A percentile compares a stretch with the other conserved stretches of the same genome.
These are phyloP conservation scores for Paedocypris micromegethes DNA, from an alignment of 2,797 vertebrate genomes.

Conservation along the genomic window DNA sequence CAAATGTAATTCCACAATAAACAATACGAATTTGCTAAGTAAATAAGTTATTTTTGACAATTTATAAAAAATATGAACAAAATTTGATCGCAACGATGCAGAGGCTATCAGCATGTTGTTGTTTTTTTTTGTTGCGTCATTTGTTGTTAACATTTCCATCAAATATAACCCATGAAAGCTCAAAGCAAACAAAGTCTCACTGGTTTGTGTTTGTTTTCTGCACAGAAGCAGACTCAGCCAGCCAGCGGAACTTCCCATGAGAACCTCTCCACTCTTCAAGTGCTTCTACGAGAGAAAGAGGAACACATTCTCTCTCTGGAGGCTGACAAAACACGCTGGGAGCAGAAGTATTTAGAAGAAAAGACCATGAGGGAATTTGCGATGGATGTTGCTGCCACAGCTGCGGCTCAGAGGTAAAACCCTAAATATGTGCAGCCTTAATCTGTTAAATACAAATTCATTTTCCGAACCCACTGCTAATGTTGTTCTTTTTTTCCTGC, in stretches of 20 bases:
- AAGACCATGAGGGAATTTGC: slow-evolving; percentile 97
- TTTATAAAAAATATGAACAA: no score
- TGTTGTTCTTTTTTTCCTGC: neutral
- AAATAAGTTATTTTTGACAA: no score
- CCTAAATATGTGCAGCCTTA: neutral
- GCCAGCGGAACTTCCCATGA: slow-evolving; percentile 37
- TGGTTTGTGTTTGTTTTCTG: neutral
- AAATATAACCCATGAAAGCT: no score
- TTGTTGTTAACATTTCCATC: no score
- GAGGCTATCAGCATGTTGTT: neutral
- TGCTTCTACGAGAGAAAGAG: slow-evolving; percentile 86
- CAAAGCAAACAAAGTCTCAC: no score
- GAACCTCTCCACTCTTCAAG: slow-evolving; percentile 61
- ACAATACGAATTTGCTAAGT: no score
- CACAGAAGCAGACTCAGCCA: slow-evolving; percentile 62
- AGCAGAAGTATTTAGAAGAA: slow-evolving; percentile 95
- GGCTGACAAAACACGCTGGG: slow-evolving; percentile 96
- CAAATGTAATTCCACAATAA: no score
- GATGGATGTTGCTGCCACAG: slow-evolving; percentile 92
- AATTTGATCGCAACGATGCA: no score
- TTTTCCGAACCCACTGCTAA: neutral
- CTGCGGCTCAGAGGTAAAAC: slow-evolving; percentile 81
- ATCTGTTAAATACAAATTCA: neutral
- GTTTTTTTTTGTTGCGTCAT: neutral
- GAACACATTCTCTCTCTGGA: slow-evolving; percentile 88